These are phyloP conservation scores for Scaptomyza parva DNA, from an alignment of 2,888 invertebrate genomes.

Conservation along the genomic window DNA sequence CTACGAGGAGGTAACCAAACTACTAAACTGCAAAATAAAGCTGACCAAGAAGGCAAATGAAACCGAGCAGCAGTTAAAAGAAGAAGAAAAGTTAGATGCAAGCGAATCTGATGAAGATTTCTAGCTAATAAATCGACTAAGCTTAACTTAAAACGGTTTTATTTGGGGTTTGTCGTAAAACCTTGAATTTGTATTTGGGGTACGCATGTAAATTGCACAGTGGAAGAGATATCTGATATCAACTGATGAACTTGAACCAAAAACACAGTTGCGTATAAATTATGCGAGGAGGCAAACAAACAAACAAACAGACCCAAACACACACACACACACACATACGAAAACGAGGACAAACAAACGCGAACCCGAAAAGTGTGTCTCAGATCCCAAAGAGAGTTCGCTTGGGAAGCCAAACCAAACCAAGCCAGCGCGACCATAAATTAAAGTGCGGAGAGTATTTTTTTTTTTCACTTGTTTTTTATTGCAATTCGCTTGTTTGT, in stretches of 20 bases:
- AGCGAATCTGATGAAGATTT: not conserved
- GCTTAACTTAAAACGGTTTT: not conserved
- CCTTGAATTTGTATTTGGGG: not conserved
- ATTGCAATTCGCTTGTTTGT: constrained; percentile 68
- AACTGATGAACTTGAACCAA: constrained; percentile 71
- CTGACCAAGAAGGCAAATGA: constrained; percentile 22
- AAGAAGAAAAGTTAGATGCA: not conserved
- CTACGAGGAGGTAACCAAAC: constrained; percentile 72
- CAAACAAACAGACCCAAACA: constrained; percentile 15
- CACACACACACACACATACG: too few species aligned
- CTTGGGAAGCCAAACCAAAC: constrained; percentile 25
- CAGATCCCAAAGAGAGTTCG: constrained; percentile 50
- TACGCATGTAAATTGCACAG: constrained; percentile 25
- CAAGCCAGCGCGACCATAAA: constrained; percentile 53
- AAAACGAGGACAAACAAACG: constrained; percentile 28
- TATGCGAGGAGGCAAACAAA: constrained; percentile 40
- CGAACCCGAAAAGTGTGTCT: constrained; percentile 29
- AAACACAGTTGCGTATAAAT: constrained; percentile 59
- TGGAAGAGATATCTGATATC: constrained; percentile 17
- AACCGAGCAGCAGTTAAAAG: not conserved
- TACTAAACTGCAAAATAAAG: constrained; percentile 61
- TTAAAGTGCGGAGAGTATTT: constrained; percentile 49
- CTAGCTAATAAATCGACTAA: constrained; percentile 12
- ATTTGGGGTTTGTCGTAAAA: not conserved
- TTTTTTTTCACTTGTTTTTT: constrained; percentile 72